Evolutionary conservation across 2,113 vertebrate species (phyloP).

Genomic region (Garra rufa): DNA sequence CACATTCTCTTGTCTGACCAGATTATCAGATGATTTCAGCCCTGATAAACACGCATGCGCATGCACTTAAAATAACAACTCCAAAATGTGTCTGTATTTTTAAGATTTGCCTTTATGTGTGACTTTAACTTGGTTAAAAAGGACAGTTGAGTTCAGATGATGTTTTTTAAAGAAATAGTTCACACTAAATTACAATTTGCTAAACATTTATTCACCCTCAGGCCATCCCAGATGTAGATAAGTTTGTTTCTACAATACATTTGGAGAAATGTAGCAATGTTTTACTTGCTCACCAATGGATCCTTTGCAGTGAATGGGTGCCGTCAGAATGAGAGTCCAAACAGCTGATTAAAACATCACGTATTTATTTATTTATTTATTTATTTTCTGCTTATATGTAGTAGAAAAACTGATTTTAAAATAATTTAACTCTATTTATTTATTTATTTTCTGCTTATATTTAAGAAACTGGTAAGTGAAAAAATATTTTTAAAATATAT

Average conservation of each 20-base stretch:
- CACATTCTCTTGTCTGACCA: not conserved
- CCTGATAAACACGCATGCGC: not conserved
- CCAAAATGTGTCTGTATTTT: not conserved
- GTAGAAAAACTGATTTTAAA: too few species aligned
- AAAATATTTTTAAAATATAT: too few species aligned
- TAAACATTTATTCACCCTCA: not conserved
- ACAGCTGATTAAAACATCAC: not conserved
- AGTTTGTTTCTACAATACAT: too few species aligned
- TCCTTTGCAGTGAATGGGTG: not conserved
- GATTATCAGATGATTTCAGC: slow-evolving; percentile 2
- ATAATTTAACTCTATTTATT: too few species aligned
- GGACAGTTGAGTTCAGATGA: not conserved
- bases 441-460: too few species aligned
- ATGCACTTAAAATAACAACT: not conserved
- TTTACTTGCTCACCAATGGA: not conserved
- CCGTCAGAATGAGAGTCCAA: not conserved
- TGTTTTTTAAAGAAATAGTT: not conserved
- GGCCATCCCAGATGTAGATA: too few species aligned
- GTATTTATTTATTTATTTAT: too few species aligned
- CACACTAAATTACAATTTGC: not conserved
- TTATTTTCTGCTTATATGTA: too few species aligned
- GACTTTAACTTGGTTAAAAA: not conserved
- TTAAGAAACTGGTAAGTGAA: too few species aligned
- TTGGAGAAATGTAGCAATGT: too few species aligned
- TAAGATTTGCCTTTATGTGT: not conserved